Percentiles rank a stretch among this genome's conserved stretches.
phyloP scores from a whole-genome alignment of 2,113 vertebrate genomes.

The Phyllostomus hastatus region DNA sequence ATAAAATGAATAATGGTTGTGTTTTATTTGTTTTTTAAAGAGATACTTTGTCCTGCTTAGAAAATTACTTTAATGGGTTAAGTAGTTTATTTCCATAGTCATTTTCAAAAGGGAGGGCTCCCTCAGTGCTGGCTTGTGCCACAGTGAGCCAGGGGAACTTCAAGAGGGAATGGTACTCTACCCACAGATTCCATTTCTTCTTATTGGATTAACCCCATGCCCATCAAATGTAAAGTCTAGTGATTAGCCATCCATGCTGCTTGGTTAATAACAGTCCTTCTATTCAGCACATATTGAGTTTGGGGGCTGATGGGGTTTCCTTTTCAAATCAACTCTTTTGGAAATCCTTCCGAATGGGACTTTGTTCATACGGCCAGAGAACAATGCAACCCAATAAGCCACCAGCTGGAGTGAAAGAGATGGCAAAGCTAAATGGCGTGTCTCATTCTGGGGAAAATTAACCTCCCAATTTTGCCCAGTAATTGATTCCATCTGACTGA shows the following conservation, averaged over 20 bases:
- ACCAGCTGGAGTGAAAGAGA: conserved; percentile 48
- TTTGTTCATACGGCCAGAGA: conserved; percentile 44
- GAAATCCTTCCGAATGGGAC: conserved; percentile 63
- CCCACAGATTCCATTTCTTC: conserved; percentile 4
- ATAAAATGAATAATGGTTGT: not conserved
- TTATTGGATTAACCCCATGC: conserved; percentile 30
- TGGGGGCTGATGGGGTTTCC: conserved; percentile 51
- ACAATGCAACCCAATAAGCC: conserved; percentile 56
- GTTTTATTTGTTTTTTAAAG: not conserved
- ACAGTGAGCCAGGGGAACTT: not conserved
- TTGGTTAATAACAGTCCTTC: conserved; percentile 50
- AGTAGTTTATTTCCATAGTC: not conserved
- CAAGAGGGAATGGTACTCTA: not conserved
- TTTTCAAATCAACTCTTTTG: conserved; percentile 68
- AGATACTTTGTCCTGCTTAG: not conserved
- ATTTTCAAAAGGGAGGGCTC: not conserved
- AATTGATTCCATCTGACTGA: conserved; percentile 77
- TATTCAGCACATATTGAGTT: not conserved
- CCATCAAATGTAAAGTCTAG: conserved; percentile 27
- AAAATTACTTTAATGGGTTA: not conserved
- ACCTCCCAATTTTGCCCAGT: conserved; percentile 65
- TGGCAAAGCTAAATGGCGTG: conserved; percentile 38
- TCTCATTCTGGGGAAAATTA: conserved; percentile 71
- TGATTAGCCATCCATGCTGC: conserved; percentile 31
- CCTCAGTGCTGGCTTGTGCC: rapidly evolving